Evolutionary conservation across 2,113 vertebrate species (phyloP).

Genomic region (Phaethon lepturus): DNA sequence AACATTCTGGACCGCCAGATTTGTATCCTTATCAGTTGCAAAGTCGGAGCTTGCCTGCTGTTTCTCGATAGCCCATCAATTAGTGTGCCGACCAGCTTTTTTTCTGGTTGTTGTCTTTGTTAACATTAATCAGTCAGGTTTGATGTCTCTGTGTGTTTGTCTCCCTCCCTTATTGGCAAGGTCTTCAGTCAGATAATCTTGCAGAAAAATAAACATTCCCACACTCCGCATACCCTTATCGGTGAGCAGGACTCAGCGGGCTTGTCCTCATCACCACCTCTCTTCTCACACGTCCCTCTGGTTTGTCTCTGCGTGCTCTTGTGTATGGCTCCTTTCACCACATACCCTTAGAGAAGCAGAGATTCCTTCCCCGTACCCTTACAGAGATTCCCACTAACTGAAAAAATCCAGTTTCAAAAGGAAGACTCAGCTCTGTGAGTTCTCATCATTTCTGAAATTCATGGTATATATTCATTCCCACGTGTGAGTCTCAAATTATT

Average conservation of each 20-base stretch:
- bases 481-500: neutral
- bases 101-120: neutral
- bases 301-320: accelerated
- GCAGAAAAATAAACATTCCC: neutral
- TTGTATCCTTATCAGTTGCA: neutral
- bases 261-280: neutral
- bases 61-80: neutral
- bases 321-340: neutral
- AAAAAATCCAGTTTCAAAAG: neutral
- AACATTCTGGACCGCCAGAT: neutral
- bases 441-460: neutral
- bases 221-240: neutral
- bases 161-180: neutral
- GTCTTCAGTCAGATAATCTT: neutral
- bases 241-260: neutral
- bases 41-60: neutral
- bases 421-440: neutral
- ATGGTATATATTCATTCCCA: neutral
- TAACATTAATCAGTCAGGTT: neutral
- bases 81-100: neutral
- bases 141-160: neutral
- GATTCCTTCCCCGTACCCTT: neutral
- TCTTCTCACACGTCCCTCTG: neutral
- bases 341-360: neutral
- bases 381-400: neutral